Conservation (phyloP, 2,797 vertebrate species). For the Rhinoraja longicauda region DNA sequence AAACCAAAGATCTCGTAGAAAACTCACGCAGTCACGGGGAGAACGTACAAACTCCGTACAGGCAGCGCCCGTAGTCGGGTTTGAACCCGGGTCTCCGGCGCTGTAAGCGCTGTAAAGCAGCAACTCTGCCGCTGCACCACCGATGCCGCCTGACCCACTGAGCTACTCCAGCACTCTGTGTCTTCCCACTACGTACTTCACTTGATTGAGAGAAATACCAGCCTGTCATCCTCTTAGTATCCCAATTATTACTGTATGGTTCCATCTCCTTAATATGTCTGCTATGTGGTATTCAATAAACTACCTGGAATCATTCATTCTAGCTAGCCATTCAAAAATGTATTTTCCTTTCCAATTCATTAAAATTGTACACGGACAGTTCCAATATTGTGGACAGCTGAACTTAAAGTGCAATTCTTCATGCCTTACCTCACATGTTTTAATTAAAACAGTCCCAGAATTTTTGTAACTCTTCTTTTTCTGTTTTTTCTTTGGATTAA, state of each 20-base stretch:
- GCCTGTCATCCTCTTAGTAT: neutral
- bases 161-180: too few relatives aligned
- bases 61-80: too few relatives aligned
- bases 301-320: too few relatives aligned
- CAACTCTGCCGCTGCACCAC: too few relatives aligned
- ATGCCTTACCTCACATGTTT: constrained; percentile 25
- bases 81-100: too few relatives aligned
- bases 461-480: constrained; percentile 40
- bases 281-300: neutral
- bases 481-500: constrained; percentile 39
- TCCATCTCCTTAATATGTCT: neutral
- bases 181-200: too few relatives aligned
- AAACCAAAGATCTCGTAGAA: too few relatives aligned
- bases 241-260: neutral
- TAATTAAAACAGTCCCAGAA: constrained; percentile 36
- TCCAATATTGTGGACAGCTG: neutral
- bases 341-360: neutral
- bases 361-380: neutral
- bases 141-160: too few relatives aligned
- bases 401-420: too few relatives aligned
- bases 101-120: too few relatives aligned
- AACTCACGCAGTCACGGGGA: too few relatives aligned
- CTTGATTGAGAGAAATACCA: neutral
- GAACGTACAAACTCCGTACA: too few relatives aligned
- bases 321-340: neutral